Percentiles rank a stretch among this genome's conserved stretches.
Evolutionary conservation across 2,113 vertebrate species (phyloP).

Genomic region (Cynocephalus volans): DNA sequence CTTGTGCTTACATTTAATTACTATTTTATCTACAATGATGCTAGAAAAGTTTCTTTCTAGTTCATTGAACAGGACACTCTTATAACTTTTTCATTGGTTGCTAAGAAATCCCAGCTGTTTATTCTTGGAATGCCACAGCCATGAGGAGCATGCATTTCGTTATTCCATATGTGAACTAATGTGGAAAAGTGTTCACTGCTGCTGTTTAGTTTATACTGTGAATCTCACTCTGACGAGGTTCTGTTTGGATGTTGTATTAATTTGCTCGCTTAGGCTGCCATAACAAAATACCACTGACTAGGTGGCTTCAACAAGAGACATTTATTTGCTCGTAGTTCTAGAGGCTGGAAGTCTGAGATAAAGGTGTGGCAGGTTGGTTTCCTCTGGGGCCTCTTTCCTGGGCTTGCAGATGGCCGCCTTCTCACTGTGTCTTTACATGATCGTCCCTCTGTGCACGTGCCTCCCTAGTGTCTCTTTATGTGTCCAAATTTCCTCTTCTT

Average conservation of each 20-base stretch:
- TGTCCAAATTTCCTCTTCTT: neutral
- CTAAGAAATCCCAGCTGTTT: neutral
- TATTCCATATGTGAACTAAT: fast-evolving
- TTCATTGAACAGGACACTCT: neutral
- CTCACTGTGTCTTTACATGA: neutral
- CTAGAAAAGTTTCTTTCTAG: neutral
- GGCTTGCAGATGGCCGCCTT: neutral
- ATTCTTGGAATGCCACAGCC: fast-evolving
- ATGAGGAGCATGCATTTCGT: fast-evolving
- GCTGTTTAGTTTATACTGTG: fast-evolving
- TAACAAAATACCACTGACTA: neutral
- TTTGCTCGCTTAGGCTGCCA: neutral
- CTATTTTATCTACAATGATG: neutral
- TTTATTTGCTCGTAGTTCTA: neutral
- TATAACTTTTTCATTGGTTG: no score
- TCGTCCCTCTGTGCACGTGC: neutral
- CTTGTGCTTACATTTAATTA: neutral
- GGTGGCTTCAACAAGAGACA: neutral
- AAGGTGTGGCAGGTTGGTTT: neutral
- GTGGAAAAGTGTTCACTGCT: fast-evolving
- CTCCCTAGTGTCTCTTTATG: neutral
- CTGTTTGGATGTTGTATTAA: neutral
- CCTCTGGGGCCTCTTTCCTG: neutral
- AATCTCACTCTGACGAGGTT: fast-evolving
- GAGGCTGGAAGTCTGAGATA: neutral